Base-by-base conservation (phyloP, 2,113 vertebrate species). In the cattle (Bos taurus) region DNA sequence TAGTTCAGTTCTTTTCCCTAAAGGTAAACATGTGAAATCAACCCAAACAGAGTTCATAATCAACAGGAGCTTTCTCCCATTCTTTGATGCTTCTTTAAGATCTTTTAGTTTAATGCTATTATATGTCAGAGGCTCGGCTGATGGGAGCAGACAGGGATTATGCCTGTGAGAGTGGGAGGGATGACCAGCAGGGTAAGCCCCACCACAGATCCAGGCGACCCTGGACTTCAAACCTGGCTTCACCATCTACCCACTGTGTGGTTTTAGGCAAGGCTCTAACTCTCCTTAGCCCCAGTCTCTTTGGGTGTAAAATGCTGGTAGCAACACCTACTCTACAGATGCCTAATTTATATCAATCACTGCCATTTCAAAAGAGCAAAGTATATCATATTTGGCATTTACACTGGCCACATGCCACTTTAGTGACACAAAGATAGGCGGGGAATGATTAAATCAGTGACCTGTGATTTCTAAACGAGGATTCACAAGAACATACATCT, bases 401-500 rank as follows among this genome's bases (percentile, higher is more conserved):
- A 43, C 46, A 30, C 2, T 40, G 89, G 36, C 17, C 40, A 28
- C 16, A 12, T 19, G 82, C 36, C 67, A 40, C 48, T 25, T 67
- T 2, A 67, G 21, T 33, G 91, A 60, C 48, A 48, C 21, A 67
- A 36, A 77, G 0, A 25, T 13, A 80, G 10, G 9, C 33, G 1
- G 21, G 17, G 36, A 57, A 33, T 23, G 30, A 50, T 2, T 40
- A 3, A 33, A 48, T 5, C 48, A 13, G n/a, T 12, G 67, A 25
- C 56, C 23, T 10, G 28, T 11, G 17, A 16, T 33, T 59, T 67
- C 88, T 30, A 21, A 13, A 54, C 2, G 4, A 50, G 67, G n/a
- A 23, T 11, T 78, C 33, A 84, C 36, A 46, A 3, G 0, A 57
- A 28, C 4, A 1, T 1, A 23, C 3, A 1, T 1, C 54, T 19